Base-by-base conservation (phyloP, 53 echinoderm and acorn worm species). In the Echinarachnius parma region DNA sequence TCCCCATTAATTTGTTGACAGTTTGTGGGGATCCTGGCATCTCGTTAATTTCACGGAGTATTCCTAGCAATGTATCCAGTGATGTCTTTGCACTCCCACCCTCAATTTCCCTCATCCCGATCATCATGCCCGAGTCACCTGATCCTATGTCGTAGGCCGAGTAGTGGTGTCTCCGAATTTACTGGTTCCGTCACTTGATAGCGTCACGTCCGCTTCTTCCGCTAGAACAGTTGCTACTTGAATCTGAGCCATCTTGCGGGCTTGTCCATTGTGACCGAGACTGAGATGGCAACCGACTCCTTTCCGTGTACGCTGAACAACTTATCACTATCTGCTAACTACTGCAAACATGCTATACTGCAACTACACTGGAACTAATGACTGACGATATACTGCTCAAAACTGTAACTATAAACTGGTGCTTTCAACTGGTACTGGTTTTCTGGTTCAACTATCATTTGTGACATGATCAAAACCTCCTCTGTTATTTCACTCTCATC, bases 121-220 rank as follows among this genome's bases (percentile, higher is more conserved):
- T 34, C 2, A 34, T 46, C 46, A 76, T 44, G 3, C 20, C 4
- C 4, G 30, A 29, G 5, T 31, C 68, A 31, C 21, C 68, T n/a
- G 50, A 68, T 1, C 14, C 68, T n/a, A 10, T 53, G 37, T 82
- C 87, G 46, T 77, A 87, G 8, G 87, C 47, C 2, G 54, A 57
- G 30, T 72, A 82, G 37, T 87, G 66, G 25, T 87, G 77, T 26
- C n/a, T n/a, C 87, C 87, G 27, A 44, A 82, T 30, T 87, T 87
- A 5, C 78, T 82, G 48, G 87, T 87, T 0, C 34, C 87, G 54
- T 87, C 82, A 22, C 77, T 78, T 15, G 71, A 65, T 31, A 82
- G 34, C 1, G 82, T 85, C 19, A 35, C n/a, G 42, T 67, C 50
- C n/a, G 27, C 66, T 27, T n/a, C 46, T 30, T 58, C 60, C 2